phyloP scores from a whole-genome alignment of 2,888 invertebrate species.

The Magallana nippona region DNA sequence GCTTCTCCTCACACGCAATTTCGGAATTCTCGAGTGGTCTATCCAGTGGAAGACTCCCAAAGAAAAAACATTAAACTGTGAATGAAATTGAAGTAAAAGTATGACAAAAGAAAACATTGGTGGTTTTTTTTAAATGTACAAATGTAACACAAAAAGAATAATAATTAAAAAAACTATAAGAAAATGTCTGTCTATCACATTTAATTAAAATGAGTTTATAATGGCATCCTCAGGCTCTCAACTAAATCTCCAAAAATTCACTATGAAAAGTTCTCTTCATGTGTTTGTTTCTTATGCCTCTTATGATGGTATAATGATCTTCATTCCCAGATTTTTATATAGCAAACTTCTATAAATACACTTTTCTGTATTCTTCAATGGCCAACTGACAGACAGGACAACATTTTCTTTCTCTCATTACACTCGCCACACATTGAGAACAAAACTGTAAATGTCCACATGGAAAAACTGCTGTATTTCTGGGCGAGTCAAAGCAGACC shows the following conservation, averaged over 20 bases:
- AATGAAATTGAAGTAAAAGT: no score
- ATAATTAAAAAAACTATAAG: neutral
- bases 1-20: conserved; percentile 14
- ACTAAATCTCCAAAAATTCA: no score
- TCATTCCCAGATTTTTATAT: neutral
- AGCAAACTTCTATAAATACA: conserved; percentile 45
- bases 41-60: conserved; percentile 23
- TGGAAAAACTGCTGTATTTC: conserved; percentile 58
- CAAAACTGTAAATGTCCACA: conserved; percentile 61
- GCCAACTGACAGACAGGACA: conserved; percentile 56
- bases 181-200: no score
- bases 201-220: no score
- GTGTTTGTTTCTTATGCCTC: no score
- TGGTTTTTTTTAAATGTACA: neutral
- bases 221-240: no score
- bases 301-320: no score
- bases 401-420: conserved; percentile 43
- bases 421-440: conserved; percentile 50
- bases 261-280: no score
- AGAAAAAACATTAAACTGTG: conserved; percentile 10
- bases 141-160: no score
- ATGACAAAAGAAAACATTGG: neutral
- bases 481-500: conserved; percentile 54
- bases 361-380: conserved; percentile 52
- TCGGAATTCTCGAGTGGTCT: conserved; percentile 44